Evolutionary conservation across 2,888 invertebrate genomes (phyloP).

Genomic region (Mythimna loreyi): DNA sequence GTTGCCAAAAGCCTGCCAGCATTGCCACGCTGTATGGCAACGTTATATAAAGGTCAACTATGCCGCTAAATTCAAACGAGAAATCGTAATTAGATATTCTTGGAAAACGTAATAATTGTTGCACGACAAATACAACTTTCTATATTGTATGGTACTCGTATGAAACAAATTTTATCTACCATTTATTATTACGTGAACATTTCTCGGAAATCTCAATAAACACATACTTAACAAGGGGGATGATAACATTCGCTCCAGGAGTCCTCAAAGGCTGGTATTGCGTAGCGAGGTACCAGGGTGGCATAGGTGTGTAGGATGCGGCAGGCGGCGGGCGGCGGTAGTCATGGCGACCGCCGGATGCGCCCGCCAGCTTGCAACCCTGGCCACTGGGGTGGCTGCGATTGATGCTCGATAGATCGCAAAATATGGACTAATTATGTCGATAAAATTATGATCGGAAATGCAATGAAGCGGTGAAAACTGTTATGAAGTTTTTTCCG

Average conservation of each 20-base stretch:
- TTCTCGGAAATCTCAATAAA: constrained; percentile 32
- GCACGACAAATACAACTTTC: background rate
- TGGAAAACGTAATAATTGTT: background rate
- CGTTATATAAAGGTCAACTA: no score
- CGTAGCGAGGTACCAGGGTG: constrained; percentile 66
- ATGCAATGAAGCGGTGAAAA: background rate
- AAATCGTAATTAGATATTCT: background rate
- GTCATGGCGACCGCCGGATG: constrained; percentile 86
- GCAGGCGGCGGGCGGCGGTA: constrained; percentile 73
- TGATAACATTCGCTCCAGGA: constrained; percentile 44
- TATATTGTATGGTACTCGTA: no score
- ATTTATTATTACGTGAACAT: constrained; percentile 13
- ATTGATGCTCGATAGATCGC: constrained; percentile 24
- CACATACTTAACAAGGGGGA: constrained; percentile 28
- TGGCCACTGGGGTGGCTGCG: constrained; percentile 75
- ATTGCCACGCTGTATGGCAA: no score
- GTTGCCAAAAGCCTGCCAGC: no score
- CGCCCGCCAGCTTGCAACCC: constrained; percentile 77
- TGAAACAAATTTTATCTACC: background rate
- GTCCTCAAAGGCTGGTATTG: constrained; percentile 54
- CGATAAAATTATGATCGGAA: constrained; percentile 4
- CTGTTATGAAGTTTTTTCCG: background rate
- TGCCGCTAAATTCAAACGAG: background rate
- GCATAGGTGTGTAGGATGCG: constrained; percentile 69
- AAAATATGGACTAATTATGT: constrained; percentile 45